These are phyloP conservation scores for Erinaceus europaeus DNA, from an alignment of 2,113 vertebrate genomes.

Conservation along the genomic window DNA sequence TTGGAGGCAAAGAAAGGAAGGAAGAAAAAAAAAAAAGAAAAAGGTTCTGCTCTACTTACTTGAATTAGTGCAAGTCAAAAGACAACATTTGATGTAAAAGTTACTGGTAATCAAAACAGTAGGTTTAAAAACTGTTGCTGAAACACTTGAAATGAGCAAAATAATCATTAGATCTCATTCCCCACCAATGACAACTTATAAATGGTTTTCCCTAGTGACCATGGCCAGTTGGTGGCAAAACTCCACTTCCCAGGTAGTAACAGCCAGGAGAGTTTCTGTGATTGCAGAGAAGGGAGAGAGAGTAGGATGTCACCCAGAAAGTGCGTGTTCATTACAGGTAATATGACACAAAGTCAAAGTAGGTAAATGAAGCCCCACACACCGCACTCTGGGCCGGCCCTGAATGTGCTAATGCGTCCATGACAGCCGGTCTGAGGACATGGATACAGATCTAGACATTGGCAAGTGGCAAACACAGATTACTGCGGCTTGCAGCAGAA, in stretches of 20 bases:
- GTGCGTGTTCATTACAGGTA: neutral
- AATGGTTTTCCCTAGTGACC: neutral
- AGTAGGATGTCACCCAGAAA: neutral
- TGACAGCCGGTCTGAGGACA: neutral
- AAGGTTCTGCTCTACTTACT: too few relatives aligned
- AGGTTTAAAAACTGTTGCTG: neutral
- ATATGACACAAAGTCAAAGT: constrained; percentile 11
- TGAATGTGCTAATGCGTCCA: neutral
- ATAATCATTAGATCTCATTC: neutral
- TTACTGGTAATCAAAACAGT: neutral
- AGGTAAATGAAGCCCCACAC: too few relatives aligned
- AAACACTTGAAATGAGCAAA: constrained; percentile 4
- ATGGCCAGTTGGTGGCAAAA: neutral
- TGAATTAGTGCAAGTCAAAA: neutral
- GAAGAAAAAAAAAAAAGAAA: too few relatives aligned
- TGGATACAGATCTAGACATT: too few relatives aligned
- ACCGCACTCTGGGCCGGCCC: too few relatives aligned
- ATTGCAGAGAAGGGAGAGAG: neutral
- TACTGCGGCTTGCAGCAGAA: too few relatives aligned
- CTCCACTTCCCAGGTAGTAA: neutral
- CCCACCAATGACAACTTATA: neutral
- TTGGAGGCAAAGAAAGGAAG: too few relatives aligned
- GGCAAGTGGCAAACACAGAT: neutral
- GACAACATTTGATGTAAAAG: neutral
- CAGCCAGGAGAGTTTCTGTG: neutral